phyloP scores from a whole-genome alignment of 2,888 invertebrate species.

The Eupithecia dodoneata region DNA sequence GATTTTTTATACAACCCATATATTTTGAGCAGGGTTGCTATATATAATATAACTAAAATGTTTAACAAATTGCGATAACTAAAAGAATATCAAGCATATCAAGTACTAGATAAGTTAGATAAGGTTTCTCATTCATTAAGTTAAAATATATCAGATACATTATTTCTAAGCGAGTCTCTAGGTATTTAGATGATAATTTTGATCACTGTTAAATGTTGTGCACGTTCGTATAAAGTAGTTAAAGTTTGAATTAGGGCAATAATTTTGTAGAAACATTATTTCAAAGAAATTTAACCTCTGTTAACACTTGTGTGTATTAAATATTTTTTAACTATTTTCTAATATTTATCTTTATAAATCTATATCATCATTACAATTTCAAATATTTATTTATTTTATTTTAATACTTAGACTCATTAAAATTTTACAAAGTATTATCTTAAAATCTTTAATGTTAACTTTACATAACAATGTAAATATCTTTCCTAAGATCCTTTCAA shows the following conservation, averaged over 20 bases:
- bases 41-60: not conserved
- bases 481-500: slow-evolving; percentile 73
- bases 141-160: slow-evolving; percentile 51
- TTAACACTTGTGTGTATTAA: slow-evolving; percentile 39
- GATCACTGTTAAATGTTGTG: slow-evolving; percentile 85
- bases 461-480: slow-evolving; percentile 77
- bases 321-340: slow-evolving; percentile 25
- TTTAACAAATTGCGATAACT: slow-evolving; percentile 58
- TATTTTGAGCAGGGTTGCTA: not conserved
- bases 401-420: slow-evolving; percentile 37
- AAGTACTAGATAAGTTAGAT: slow-evolving; percentile 57
- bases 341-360: slow-evolving; percentile 30
- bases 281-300: slow-evolving; percentile 37
- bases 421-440: slow-evolving; percentile 65
- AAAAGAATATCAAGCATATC: slow-evolving; percentile 83
- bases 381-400: slow-evolving; percentile 40
- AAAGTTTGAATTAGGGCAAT: slow-evolving; percentile 75
- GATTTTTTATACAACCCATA: not conserved
- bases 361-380: slow-evolving; percentile 22
- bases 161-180: slow-evolving; percentile 62
- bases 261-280: slow-evolving; percentile 65
- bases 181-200: slow-evolving; percentile 77
- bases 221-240: slow-evolving; percentile 76
- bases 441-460: slow-evolving; percentile 69
- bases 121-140: slow-evolving; percentile 65